Conservation (phyloP, 2,888 invertebrate species). For the Sinotaia quadrata region DNA sequence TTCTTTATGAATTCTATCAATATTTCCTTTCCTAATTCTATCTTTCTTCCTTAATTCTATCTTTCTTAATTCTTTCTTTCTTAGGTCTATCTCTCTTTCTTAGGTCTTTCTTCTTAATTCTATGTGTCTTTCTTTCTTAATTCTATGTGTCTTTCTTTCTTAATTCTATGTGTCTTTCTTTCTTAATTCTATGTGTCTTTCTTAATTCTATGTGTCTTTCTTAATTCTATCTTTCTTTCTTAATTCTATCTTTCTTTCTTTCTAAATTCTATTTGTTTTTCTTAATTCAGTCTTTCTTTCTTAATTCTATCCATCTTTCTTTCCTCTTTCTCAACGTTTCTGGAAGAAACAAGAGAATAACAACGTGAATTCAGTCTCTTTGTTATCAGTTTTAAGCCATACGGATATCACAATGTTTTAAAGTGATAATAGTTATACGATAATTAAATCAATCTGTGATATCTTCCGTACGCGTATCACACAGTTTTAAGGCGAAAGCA, state of each 20-base stretch:
- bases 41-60: no score
- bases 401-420: neutral
- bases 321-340: neutral
- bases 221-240: conserved; percentile 6
- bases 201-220: no score
- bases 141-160: conserved; percentile 9
- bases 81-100: conserved; percentile 7
- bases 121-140: conserved; percentile 11
- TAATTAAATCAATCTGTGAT: no score
- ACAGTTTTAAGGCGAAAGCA: no score
- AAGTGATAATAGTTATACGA: neutral
- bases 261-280: neutral
- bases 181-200: no score
- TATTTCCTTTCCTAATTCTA: no score
- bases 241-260: neutral
- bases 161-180: neutral
- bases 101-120: neutral
- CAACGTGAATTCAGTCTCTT: neutral
- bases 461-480: no score
- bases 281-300: no score
- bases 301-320: neutral
- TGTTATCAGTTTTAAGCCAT: neutral
- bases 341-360: neutral
- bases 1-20: no score
- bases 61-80: no score